These are phyloP conservation scores for Microchirus variegatus DNA, from an alignment of 2,797 vertebrate species.

Conservation along the genomic window DNA sequence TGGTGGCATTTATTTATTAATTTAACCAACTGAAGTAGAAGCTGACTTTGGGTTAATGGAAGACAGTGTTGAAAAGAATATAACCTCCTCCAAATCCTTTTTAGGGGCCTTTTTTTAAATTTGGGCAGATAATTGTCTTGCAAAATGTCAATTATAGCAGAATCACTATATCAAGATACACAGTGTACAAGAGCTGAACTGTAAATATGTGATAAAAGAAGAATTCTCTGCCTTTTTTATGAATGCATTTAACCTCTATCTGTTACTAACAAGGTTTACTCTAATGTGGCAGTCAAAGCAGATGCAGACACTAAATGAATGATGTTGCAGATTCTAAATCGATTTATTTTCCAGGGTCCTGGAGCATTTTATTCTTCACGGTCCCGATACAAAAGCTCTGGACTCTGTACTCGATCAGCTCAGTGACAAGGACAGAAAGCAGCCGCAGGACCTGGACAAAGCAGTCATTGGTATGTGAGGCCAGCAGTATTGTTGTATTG, in stretches of 20 bases:
- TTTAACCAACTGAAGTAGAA: no score
- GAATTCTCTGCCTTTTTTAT: background rate
- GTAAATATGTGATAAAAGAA: no score
- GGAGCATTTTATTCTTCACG: conserved; percentile 81
- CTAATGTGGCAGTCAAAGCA: background rate
- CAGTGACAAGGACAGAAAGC: conserved; percentile 72
- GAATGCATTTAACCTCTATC: background rate
- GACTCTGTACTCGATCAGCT: conserved; percentile 74
- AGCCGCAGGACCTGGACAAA: conserved; percentile 80
- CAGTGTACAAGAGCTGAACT: no score
- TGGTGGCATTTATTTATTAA: no score
- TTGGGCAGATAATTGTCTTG: no score
- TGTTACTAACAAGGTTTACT: background rate
- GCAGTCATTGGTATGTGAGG: conserved; percentile 72
- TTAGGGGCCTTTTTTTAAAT: no score
- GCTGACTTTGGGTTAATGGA: no score
- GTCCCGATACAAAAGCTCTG: conserved; percentile 74
- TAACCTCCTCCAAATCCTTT: no score
- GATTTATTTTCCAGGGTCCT: conserved; percentile 65
- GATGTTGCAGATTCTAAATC: background rate
- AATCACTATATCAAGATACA: no score
- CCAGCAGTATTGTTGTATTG: conserved; percentile 24
- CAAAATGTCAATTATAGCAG: no score
- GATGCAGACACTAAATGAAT: background rate
- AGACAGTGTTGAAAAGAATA: no score